These are phyloP conservation scores for Eriosoma lanigerum DNA, from an alignment of 1,140 invertebrate genomes.

Conservation along the genomic window DNA sequence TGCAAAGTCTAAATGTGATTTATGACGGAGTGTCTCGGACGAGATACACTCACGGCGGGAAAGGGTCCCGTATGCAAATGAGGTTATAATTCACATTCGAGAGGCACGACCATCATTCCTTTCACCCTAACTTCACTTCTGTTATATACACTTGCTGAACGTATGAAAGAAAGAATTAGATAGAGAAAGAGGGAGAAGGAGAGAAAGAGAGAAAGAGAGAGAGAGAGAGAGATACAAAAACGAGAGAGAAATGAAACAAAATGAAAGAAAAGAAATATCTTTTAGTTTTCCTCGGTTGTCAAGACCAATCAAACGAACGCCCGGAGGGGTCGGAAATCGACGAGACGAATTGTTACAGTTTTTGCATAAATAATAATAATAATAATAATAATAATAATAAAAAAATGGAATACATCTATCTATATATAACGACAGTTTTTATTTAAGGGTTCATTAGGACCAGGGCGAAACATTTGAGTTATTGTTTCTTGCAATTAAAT, in stretches of 20 bases:
- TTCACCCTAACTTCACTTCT: slow-evolving; percentile 15
- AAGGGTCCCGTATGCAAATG: slow-evolving; percentile 52
- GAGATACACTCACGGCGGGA: slow-evolving; percentile 47
- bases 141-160: background rate
- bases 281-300: slow-evolving; percentile 50
- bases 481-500: slow-evolving; percentile 50
- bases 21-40: slow-evolving; percentile 49
- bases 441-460: slow-evolving; percentile 48
- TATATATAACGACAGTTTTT: slow-evolving; percentile 38
- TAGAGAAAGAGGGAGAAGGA: too few species aligned
- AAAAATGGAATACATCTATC: slow-evolving; percentile 4
- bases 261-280: slow-evolving; percentile 39
- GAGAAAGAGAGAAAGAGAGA: too few species aligned
- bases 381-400: slow-evolving; percentile 28
- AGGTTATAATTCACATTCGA: slow-evolving; percentile 51
- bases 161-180: background rate
- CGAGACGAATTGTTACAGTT: slow-evolving; percentile 44
- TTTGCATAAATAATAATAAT: slow-evolving; percentile 49
- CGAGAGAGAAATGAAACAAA: slow-evolving; percentile 12
- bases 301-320: slow-evolving; percentile 48
- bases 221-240: too few species aligned
- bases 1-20: slow-evolving; percentile 51
- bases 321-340: slow-evolving; percentile 40
- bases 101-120: slow-evolving; percentile 38
- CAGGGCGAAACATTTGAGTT: slow-evolving; percentile 35